Percentiles rank a stretch among this genome's conserved stretches.
Evolutionary conservation across 2,113 vertebrate species (phyloP).

Genomic region (Neodon shergylaensis): DNA sequence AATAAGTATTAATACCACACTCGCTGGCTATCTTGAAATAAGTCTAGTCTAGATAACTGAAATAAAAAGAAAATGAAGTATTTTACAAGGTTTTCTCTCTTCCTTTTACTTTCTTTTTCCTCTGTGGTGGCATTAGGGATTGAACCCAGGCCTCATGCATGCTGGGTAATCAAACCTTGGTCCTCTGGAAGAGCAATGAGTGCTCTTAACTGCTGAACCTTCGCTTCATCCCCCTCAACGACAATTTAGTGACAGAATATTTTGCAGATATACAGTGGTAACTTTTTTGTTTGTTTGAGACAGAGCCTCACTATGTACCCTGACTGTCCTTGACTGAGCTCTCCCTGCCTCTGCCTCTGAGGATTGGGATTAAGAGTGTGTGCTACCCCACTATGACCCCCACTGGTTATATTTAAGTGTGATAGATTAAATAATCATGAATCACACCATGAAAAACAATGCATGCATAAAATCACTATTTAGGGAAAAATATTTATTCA

Average conservation of each 20-base stretch:
- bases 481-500: background rate
- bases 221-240: background rate
- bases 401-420: background rate
- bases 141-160: background rate
- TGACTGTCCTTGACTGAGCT: background rate
- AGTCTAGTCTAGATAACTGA: background rate
- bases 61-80: constrained; percentile 6
- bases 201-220: background rate
- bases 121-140: too few species aligned
- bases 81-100: background rate
- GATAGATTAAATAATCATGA: background rate
- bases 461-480: constrained; percentile 34
- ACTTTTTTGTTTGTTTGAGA: background rate
- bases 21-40: constrained; percentile 24
- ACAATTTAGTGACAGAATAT: background rate
- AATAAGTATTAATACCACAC: background rate
- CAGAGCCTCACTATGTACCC: background rate
- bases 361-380: background rate
- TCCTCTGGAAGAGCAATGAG: background rate
- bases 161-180: background rate
- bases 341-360: background rate
- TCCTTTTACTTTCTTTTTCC: background rate
- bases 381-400: background rate
- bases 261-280: background rate
- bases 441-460: constrained; percentile 27